Evolutionary conservation across 2,113 vertebrate species (phyloP).

Genomic region (Serilophus lunatus): DNA sequence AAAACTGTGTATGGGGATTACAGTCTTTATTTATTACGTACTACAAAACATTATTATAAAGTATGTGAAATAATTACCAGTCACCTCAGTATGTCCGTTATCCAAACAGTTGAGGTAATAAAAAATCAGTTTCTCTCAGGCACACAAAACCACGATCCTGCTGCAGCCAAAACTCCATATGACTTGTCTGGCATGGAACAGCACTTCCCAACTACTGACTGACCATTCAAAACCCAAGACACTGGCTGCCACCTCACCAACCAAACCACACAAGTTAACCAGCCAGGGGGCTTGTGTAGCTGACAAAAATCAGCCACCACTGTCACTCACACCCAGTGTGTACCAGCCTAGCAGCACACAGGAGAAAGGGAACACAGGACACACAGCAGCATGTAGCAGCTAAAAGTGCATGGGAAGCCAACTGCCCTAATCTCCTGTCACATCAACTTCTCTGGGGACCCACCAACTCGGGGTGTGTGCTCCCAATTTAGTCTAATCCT

Average conservation of each 20-base stretch:
- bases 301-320: not conserved
- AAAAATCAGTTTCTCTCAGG: not conserved
- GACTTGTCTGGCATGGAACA: not conserved
- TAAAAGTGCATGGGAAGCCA: not conserved
- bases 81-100: not conserved
- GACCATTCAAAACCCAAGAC: not conserved
- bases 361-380: not conserved
- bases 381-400: fast-evolving
- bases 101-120: not conserved
- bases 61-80: not conserved
- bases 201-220: not conserved
- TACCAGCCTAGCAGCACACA: not conserved
- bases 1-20: not conserved
- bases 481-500: not conserved
- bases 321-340: not conserved
- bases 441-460: not conserved
- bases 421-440: not conserved
- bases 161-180: not conserved
- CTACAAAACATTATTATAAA: not conserved
- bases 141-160: not conserved
- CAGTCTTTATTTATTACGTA: not conserved
- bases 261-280: not conserved
- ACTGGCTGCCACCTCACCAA: not conserved
- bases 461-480: not conserved
- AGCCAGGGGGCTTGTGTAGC: not conserved